A percentile compares a stretch with the other conserved stretches of the same genome.
Evolutionary conservation across 2,113 vertebrate genomes (phyloP).

Genomic region (Dendropsophus ebraccatus): DNA sequence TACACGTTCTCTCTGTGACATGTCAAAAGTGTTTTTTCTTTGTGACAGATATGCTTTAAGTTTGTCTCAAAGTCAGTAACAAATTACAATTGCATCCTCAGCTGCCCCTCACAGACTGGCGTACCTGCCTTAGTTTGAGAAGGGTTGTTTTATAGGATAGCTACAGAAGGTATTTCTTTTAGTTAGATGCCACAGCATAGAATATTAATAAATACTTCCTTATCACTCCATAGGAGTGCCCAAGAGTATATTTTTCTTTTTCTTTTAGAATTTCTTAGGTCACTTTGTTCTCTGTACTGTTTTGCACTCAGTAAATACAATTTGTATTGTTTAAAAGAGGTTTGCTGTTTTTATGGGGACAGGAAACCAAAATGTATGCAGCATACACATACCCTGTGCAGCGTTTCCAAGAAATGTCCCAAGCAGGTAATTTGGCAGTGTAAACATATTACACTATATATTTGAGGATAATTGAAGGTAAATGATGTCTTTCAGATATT

Average conservation of each 20-base stretch:
- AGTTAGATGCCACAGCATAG: background rate
- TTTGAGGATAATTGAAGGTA: constrained; percentile 25
- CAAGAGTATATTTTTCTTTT: constrained; percentile 18
- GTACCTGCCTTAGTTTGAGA: too few relatives aligned
- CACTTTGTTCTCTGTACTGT: constrained; percentile 10
- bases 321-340: constrained; percentile 41
- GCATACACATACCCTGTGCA: background rate
- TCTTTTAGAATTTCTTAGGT: background rate
- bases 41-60: too few relatives aligned
- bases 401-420: constrained; percentile 18
- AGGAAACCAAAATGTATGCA: constrained; percentile 49
- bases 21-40: too few relatives aligned
- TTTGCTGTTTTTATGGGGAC: constrained; percentile 18
- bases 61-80: too few relatives aligned
- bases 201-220: background rate
- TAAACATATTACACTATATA: constrained; percentile 28
- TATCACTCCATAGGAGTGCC: background rate
- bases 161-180: background rate
- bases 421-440: background rate
- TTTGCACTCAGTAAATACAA: constrained; percentile 31
- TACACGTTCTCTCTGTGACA: too few relatives aligned
- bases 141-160: too few relatives aligned
- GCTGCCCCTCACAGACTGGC: too few relatives aligned
- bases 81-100: too few relatives aligned
- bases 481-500: constrained; percentile 7